phyloP scores from a whole-genome alignment of 2,113 vertebrate species.

The Pavo muticus region DNA sequence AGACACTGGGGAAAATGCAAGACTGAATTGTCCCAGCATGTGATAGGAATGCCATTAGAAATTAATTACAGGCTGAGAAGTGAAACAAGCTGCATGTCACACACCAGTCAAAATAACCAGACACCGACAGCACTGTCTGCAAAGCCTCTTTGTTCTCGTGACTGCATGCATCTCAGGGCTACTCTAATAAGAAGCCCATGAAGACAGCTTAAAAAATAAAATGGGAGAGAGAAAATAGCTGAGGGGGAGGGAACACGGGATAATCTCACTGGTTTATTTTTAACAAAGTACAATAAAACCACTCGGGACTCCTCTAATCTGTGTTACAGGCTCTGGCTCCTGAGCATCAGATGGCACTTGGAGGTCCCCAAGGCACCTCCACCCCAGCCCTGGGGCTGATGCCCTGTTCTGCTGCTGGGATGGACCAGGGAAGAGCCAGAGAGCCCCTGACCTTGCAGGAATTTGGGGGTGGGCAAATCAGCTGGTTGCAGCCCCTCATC shows the following conservation, averaged over 20 bases:
- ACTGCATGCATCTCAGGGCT: fast-evolving
- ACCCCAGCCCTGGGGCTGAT: not conserved
- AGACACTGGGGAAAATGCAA: not conserved
- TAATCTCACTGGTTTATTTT: constrained; percentile 58
- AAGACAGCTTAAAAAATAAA: constrained; percentile 46
- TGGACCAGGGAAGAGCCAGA: not conserved
- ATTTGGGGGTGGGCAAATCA: not conserved
- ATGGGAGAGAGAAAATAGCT: not conserved
- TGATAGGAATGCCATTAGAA: constrained; percentile 39
- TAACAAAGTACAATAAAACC: constrained; percentile 20
- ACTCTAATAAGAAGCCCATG: not conserved
- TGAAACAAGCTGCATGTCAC: not conserved
- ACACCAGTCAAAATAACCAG: not conserved
- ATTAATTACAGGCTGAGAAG: constrained; percentile 48
- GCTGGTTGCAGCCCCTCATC: not conserved
- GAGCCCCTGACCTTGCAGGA: fast-evolving
- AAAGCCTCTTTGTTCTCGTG: not conserved
- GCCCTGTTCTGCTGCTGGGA: not conserved
- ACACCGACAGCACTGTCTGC: not conserved
- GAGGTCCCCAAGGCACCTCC: not conserved
- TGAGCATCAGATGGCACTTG: not conserved
- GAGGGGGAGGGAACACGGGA: not conserved
- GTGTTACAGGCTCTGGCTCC: not conserved
- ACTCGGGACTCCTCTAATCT: not conserved
- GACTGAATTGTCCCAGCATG: not conserved